phyloP scores from a whole-genome alignment of 2,113 vertebrate genomes.

The Salvelinus fontinalis region DNA sequence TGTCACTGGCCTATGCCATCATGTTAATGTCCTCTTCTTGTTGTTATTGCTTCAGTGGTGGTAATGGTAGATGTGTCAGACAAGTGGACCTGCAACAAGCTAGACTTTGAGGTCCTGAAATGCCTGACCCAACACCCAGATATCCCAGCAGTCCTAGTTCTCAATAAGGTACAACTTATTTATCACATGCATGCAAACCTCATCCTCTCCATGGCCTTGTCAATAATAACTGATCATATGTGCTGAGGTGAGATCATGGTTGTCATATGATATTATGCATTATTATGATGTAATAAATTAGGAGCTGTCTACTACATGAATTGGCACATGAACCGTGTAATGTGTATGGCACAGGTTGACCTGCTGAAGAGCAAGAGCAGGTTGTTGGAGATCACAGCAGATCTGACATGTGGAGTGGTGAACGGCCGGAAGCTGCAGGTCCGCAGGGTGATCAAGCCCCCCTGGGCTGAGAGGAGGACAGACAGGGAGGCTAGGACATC shows the following conservation, averaged over 20 bases:
- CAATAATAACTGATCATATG: background rate
- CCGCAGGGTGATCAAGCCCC: slow-evolving; percentile 45
- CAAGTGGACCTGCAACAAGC: slow-evolving; percentile 78
- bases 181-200: background rate
- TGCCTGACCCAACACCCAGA: slow-evolving; percentile 78
- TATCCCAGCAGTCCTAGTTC: slow-evolving; percentile 85
- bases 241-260: background rate
- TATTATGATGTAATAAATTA: too few relatives aligned
- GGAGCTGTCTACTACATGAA: background rate
- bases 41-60: slow-evolving; percentile 74
- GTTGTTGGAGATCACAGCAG: slow-evolving; percentile 77
- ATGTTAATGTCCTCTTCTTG: background rate
- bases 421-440: slow-evolving; percentile 73
- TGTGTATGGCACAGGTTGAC: slow-evolving; percentile 78
- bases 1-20: background rate
- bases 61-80: slow-evolving; percentile 90
- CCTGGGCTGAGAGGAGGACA: slow-evolving; percentile 26
- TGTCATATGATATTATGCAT: background rate
- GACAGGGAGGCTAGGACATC: background rate
- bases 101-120: slow-evolving; percentile 82
- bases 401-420: slow-evolving; percentile 85
- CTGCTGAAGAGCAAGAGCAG: slow-evolving; percentile 79
- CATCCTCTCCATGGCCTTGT: background rate
- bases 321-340: background rate
- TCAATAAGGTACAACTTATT: slow-evolving; percentile 85